These are phyloP conservation scores for Zygothrica quintamaculata DNA, from an alignment of 2,888 invertebrate species.

Conservation along the genomic window DNA sequence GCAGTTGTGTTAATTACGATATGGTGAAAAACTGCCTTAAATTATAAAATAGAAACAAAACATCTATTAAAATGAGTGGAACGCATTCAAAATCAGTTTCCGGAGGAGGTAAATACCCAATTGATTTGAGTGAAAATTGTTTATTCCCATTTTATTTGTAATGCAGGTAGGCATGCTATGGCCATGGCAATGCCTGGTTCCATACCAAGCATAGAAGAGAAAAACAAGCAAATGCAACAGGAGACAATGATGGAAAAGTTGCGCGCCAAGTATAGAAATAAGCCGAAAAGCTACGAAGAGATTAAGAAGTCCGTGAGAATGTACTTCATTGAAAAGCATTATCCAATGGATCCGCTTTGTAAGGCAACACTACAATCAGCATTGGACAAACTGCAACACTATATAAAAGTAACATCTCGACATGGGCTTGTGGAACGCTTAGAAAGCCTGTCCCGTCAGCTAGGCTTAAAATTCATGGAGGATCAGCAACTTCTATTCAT, in stretches of 20 bases:
- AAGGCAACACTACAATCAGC: slow-evolving; percentile 94
- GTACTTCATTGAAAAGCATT: slow-evolving; percentile 94
- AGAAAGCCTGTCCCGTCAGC: slow-evolving; percentile 94
- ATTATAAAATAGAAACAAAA: neutral
- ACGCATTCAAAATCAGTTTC: slow-evolving; percentile 23
- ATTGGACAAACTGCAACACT: slow-evolving; percentile 95
- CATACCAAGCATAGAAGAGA: slow-evolving; percentile 85
- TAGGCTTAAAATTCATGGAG: slow-evolving; percentile 95
- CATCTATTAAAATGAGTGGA: slow-evolving; percentile 48
- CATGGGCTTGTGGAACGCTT: slow-evolving; percentile 96
- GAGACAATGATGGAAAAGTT: slow-evolving; percentile 96
- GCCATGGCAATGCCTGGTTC: neutral
- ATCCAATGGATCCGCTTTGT: slow-evolving; percentile 93
- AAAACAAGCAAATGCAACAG: slow-evolving; percentile 91
- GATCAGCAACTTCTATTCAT: slow-evolving; percentile 94
- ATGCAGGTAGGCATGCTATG: slow-evolving; percentile 33
- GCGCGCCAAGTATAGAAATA: slow-evolving; percentile 91
- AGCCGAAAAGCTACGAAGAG: slow-evolving; percentile 92
- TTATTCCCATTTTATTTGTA: neutral
- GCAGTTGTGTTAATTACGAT: neutral
- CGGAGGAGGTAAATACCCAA: neutral
- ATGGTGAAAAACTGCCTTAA: neutral
- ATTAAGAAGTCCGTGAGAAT: slow-evolving; percentile 94
- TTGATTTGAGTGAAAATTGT: no score
- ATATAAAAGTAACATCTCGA: slow-evolving; percentile 95